Evolutionary conservation across 2,888 invertebrate genomes (phyloP), one percentile per base, ranked within the genome.

Genomic region (Griposia aprilina): DNA sequence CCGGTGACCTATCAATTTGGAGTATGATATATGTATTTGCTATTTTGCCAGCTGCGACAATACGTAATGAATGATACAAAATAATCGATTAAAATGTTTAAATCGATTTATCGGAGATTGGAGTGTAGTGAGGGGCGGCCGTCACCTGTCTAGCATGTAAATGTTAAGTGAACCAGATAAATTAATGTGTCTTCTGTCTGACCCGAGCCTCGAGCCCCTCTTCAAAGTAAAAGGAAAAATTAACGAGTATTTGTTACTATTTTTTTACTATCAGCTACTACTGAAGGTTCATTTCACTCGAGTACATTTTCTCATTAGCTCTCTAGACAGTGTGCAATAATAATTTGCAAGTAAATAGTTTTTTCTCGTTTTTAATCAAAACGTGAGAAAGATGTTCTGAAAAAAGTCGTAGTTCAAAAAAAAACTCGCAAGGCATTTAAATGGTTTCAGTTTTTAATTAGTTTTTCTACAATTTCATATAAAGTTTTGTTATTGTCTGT

Each of bases 121-220:
- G 57, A 30, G 57, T 62, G 36, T 52, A 50, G 67, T 26, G 52
- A 50, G 77, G 77, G 69, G 63, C 2, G 55, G 57, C 74, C 48
- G 79, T 82, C 87, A 86, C 85, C 85, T 87, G 88, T 88, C 90
- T 83, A 83, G 72, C 83, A 85, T 88, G 83, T 89, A 87, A 88
- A 88, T 89, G 90, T 85, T 91, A 84, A 90, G 84, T 86, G 90
- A 87, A 88, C 89, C 89, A 89, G 87, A 89, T 90, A 91, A 90
- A 92, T 92, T 76, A 90, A 90, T 87, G 88, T 90, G 88, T 90
- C 91, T 90, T 77, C 82, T 74, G 52, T 52, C 52, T 52, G 62
- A 89, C 86, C 82, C 81, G 63, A 82, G 84, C 68, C 83, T 82
- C 82, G 68, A 80, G 83, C 72, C 83, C 84, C 74, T 78, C 74